Base-by-base conservation (phyloP, 2,888 invertebrate species). In the Chrysina gloriosa region DNA sequence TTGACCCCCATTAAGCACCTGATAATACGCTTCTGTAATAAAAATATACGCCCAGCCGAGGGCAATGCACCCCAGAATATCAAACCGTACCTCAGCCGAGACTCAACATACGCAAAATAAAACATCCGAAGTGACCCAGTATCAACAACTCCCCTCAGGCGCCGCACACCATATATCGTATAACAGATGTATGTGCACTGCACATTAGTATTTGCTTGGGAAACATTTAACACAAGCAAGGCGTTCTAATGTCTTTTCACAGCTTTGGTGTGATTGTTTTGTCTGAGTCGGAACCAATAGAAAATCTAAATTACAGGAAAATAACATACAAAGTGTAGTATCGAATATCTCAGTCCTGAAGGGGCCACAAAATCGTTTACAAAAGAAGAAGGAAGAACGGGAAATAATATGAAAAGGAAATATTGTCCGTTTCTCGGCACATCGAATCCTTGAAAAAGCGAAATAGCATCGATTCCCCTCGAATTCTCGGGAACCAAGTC, bases 341-440 rank as follows among this genome's bases (percentile, higher is more conserved):
- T 16, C 21, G 9, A 21, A 45, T 45, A 45, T 21, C 7, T 21
- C 21, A 7, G 19, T 3, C 9, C 7, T 9, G 21, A 3, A 21
- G 2, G 9, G 19, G 19, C 19, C 2, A 21, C n/a, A 9, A 45
- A 45, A 19, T 45, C 45, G 19, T 21, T 45, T 45, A 6, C 2
- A 45, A 45, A 45, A 7, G 45, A 52, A 31, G 16, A n/a, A 21
- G 19, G 19, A 31, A 52, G 19, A 14, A 21, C 31, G 31, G 31
- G 19, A 31, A 52, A 31, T 29, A 52, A 31, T 25, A 52, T 16
- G 31, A 52, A 47, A 47, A 31, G 52, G 21, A 52, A 52, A 31
- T 16, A 52, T 52, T 52, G 31, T 52, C 21, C 52, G 16, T 31
- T 31, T 34, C 31, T 52, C 31, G 52, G 25, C 5, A 31, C 29